Evolutionary conservation across 2,113 vertebrate species (phyloP).

Genomic region (Mystacornis crossleyi): DNA sequence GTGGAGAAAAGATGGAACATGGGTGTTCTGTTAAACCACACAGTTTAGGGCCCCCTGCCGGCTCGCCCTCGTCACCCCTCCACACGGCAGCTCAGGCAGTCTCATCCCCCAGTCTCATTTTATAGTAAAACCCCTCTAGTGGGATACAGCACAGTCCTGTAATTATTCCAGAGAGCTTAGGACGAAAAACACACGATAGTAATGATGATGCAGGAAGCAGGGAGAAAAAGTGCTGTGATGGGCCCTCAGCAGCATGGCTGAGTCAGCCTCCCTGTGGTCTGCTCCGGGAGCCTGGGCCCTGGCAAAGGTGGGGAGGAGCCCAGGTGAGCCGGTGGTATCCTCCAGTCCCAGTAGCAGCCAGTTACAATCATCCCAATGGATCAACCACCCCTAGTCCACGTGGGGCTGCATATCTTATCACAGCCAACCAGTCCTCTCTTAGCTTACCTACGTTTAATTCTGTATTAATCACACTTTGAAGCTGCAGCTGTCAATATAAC

Average conservation of each 20-base stretch:
- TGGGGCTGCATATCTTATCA: neutral
- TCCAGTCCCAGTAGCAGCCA: neutral
- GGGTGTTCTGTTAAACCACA: neutral
- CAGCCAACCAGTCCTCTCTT: neutral
- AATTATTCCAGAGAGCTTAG: neutral
- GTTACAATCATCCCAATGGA: neutral
- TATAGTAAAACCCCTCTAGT: neutral
- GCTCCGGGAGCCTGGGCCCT: neutral
- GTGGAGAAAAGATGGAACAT: neutral
- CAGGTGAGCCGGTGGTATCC: no score
- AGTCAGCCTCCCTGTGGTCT: neutral
- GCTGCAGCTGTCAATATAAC: neutral
- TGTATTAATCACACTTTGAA: neutral
- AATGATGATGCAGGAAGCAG: neutral
- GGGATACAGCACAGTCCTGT: neutral
- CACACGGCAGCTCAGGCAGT: neutral
- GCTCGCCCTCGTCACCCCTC: neutral
- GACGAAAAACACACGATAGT: accelerated
- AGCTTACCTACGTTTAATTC: neutral
- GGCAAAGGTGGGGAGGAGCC: neutral
- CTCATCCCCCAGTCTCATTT: neutral
- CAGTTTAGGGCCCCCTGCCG: accelerated
- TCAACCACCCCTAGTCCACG: accelerated
- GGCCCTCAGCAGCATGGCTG: accelerated
- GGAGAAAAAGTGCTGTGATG: neutral